Percentiles rank a stretch among this genome's conserved stretches.
Conservation (phyloP, 1,140 invertebrate species). For the Drosophila pandora region DNA sequence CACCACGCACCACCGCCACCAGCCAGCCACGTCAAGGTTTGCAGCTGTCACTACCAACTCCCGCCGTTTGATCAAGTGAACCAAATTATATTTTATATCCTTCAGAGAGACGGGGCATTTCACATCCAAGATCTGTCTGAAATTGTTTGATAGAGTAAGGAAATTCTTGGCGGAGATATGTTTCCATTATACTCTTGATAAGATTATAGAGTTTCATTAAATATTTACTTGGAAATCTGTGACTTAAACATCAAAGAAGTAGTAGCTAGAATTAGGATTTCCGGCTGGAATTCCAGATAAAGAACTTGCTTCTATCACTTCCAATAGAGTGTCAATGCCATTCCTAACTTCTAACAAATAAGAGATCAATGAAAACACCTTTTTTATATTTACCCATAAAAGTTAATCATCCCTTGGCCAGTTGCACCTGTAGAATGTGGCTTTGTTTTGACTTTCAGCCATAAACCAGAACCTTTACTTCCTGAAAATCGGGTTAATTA, state of each 20-base stretch:
- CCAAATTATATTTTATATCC: constrained; percentile 63
- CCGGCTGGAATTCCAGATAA: not conserved
- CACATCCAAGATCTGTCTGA: not conserved
- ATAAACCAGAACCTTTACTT: constrained; percentile 15
- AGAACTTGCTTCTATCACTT: not conserved
- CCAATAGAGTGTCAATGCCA: too few species aligned
- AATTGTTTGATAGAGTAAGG: not conserved
- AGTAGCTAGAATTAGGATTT: not conserved
- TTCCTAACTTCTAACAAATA: too few species aligned
- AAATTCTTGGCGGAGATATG: constrained; percentile 3
- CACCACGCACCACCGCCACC: constrained; percentile 47
- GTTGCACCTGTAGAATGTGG: constrained; percentile 19
- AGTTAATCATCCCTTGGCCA: not conserved
- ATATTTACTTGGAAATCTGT: too few species aligned
- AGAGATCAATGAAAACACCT: too few species aligned
- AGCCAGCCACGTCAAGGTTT: constrained; percentile 63
- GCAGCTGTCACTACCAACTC: constrained; percentile 80
- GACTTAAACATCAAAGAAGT: not conserved
- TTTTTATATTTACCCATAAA: too few species aligned
- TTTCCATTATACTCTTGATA: not conserved
- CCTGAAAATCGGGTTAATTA: constrained; percentile 12
- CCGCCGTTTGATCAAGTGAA: constrained; percentile 81
- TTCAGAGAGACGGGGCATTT: constrained; percentile 31
- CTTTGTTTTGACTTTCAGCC: constrained; percentile 5
- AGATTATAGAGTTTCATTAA: too few species aligned